These are phyloP conservation scores for Bombus pyrosoma DNA, from an alignment of 1,140 invertebrate genomes.

Conservation along the genomic window DNA sequence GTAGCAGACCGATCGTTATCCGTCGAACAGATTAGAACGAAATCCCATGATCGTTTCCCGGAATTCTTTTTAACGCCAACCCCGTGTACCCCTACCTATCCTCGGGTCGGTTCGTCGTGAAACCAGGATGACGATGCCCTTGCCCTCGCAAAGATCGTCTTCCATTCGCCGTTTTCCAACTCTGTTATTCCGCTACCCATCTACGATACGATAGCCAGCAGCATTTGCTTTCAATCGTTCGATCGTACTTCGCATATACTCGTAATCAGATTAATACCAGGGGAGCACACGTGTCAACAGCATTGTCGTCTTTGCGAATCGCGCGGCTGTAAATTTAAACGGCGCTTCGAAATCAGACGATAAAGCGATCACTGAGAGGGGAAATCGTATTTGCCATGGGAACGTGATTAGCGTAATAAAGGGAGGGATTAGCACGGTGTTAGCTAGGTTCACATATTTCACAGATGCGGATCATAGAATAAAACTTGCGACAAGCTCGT, in stretches of 20 bases:
- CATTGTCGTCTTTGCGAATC: conserved; percentile 8
- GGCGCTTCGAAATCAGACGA: not conserved
- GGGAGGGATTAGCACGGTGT: not conserved
- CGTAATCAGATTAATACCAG: not conserved
- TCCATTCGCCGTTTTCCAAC: not conserved
- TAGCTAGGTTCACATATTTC: not conserved
- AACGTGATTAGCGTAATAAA: not conserved
- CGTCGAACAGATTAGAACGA: conserved; percentile 59
- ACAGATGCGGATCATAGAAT: not conserved
- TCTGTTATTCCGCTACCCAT: not conserved
- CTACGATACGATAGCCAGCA: not conserved
- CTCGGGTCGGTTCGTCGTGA: not conserved
- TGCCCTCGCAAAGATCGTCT: not conserved
- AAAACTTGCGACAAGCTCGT: not conserved
- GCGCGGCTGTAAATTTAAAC: not conserved
- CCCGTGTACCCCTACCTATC: not conserved
- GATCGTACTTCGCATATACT: not conserved
- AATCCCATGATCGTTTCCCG: conserved; percentile 49
- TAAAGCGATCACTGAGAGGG: not conserved
- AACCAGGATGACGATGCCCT: no score
- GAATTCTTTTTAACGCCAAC: conserved; percentile 37
- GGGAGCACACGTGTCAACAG: not conserved
- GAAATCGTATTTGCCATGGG: not conserved
- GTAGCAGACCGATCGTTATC: conserved; percentile 61
- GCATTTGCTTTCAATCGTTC: not conserved